A percentile compares a stretch with the other conserved stretches of the same genome.
phyloP scores from a whole-genome alignment of 2,888 invertebrate genomes.

The Limenitis camilla region DNA sequence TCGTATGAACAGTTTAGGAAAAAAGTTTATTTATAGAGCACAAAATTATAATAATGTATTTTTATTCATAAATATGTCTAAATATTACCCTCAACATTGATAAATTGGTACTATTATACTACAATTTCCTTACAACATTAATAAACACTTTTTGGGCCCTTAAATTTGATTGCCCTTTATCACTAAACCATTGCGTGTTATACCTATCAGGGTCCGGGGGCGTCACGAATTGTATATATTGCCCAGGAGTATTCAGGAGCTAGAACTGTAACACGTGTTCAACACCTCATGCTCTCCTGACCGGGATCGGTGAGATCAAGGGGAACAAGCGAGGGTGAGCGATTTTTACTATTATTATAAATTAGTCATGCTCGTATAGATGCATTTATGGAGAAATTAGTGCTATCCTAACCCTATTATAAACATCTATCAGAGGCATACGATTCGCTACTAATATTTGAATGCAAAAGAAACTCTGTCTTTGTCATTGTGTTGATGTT shows the following conservation, averaged over 20 bases:
- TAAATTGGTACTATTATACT: neutral
- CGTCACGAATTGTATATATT: conserved; percentile 60
- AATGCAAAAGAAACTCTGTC: too few relatives aligned
- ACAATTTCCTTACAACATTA: conserved; percentile 14
- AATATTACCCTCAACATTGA: neutral
- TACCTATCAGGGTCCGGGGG: conserved; percentile 43
- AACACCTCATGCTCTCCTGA: conserved; percentile 52
- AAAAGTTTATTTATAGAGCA: too few relatives aligned
- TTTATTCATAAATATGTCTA: neutral
- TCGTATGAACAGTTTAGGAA: too few relatives aligned
- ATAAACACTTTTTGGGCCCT: conserved; percentile 18
- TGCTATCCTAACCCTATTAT: neutral
- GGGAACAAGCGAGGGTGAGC: conserved; percentile 40
- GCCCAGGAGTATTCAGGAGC: conserved; percentile 37
- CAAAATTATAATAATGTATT: too few relatives aligned
- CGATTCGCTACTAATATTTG: too few relatives aligned
- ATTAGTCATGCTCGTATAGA: conserved; percentile 50
- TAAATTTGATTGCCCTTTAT: conserved; percentile 40
- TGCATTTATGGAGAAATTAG: conserved; percentile 3
- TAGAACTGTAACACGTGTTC: conserved; percentile 67
- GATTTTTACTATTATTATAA: conserved; percentile 55
- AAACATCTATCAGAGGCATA: too few relatives aligned
- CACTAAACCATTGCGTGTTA: conserved; percentile 48
- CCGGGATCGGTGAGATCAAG: conserved; percentile 30
- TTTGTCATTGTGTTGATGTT: too few relatives aligned